phyloP scores from a whole-genome alignment of 2,797 vertebrate genomes.

The Leucoraja ocellata region DNA sequence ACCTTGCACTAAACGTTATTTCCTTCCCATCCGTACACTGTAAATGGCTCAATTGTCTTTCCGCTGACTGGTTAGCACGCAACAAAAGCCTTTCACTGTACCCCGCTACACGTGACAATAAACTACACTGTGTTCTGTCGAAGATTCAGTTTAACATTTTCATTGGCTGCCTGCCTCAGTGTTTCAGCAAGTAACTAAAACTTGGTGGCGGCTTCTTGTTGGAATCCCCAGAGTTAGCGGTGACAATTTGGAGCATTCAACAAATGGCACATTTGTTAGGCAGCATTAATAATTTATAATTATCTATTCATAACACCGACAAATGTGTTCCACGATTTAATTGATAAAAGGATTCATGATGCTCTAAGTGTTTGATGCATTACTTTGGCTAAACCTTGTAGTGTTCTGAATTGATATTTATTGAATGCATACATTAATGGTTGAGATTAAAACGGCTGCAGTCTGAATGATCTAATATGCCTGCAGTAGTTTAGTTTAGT shows the following conservation, averaged over 20 bases:
- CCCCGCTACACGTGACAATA: too few species aligned
- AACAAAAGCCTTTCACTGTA: too few species aligned
- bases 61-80: too few species aligned
- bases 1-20: too few species aligned
- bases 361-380: background rate
- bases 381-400: background rate
- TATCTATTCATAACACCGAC: background rate
- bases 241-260: background rate
- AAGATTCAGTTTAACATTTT: background rate
- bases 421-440: background rate
- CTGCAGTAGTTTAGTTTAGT: background rate
- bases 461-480: background rate
- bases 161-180: background rate
- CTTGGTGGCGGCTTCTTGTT: background rate
- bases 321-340: background rate
- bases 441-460: background rate
- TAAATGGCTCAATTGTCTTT: too few species aligned
- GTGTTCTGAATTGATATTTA: background rate
- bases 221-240: background rate
- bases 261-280: background rate
- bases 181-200: background rate
- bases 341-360: background rate
- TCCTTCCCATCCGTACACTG: too few species aligned
- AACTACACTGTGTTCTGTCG: background rate
- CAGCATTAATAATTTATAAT: constrained; percentile 5